Evolutionary conservation across 2,113 vertebrate genomes (phyloP).

Genomic region (Cettia cetti): DNA sequence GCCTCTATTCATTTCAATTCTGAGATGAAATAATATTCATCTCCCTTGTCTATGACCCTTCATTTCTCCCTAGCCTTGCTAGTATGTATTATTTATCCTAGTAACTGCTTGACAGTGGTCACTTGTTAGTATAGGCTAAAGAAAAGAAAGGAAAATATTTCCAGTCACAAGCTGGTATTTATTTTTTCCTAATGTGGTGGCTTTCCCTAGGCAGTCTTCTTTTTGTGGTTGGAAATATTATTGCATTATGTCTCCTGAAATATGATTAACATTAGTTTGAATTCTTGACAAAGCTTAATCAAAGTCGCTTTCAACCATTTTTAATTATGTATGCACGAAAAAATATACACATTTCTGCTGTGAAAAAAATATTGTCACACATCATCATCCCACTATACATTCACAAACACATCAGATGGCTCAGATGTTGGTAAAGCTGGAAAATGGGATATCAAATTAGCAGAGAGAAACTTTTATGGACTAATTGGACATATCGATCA

Average conservation of each 20-base stretch:
- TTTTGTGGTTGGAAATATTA: neutral
- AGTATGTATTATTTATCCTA: constrained; percentile 32
- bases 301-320: constrained; percentile 50
- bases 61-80: constrained; percentile 20
- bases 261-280: constrained; percentile 52
- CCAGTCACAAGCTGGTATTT: neutral
- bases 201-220: neutral
- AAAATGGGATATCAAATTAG: constrained; percentile 18
- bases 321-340: constrained; percentile 58
- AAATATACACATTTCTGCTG: constrained; percentile 19
- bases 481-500: constrained; percentile 5
- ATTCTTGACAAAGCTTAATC: constrained; percentile 55
- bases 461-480: neutral
- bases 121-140: constrained; percentile 2
- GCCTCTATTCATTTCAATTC: constrained; percentile 27
- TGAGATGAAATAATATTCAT: constrained; percentile 52
- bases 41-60: constrained; percentile 11
- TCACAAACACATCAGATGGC: constrained; percentile 11
- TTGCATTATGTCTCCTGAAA: constrained; percentile 12
- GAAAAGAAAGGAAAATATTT: constrained; percentile 11
- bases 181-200: neutral
- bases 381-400: neutral
- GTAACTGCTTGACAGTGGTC: constrained; percentile 35
- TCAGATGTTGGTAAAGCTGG: constrained; percentile 16
- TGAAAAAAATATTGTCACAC: constrained; percentile 16